Evolutionary conservation across 2,113 vertebrate genomes (phyloP).

Genomic region (Hemicordylus capensis): DNA sequence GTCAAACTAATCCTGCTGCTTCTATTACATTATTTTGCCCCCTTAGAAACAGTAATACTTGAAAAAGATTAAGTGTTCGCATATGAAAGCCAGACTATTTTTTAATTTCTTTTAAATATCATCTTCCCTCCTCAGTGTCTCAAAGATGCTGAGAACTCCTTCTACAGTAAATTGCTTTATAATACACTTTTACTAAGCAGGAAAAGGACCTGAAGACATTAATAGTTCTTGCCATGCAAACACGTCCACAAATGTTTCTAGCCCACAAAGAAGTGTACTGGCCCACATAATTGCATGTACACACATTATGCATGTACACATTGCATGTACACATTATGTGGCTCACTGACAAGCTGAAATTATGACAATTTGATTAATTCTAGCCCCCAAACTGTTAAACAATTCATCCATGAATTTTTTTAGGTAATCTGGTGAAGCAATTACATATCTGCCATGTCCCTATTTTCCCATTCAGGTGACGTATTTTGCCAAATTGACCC

Average conservation of each 20-base stretch:
- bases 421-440: too few relatives aligned
- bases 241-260: slow-evolving; percentile 21
- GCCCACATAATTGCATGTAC: too few relatives aligned
- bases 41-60: slow-evolving; percentile 51
- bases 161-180: slow-evolving; percentile 57
- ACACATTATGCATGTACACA: too few relatives aligned
- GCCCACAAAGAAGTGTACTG: too few relatives aligned
- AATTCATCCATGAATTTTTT: too few relatives aligned
- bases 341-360: too few relatives aligned
- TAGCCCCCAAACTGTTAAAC: too few relatives aligned
- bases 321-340: too few relatives aligned
- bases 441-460: too few relatives aligned
- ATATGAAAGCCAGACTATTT: slow-evolving; percentile 50
- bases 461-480: too few relatives aligned
- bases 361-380: too few relatives aligned
- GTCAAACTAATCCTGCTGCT: slow-evolving; percentile 50
- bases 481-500: background rate
- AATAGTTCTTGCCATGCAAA: background rate
- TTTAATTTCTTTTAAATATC: slow-evolving; percentile 70
- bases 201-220: slow-evolving; percentile 1
- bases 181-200: slow-evolving; percentile 51
- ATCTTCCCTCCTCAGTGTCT: slow-evolving; percentile 54
- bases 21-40: slow-evolving; percentile 58
- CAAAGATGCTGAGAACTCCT: slow-evolving; percentile 44
- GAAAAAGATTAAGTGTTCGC: slow-evolving; percentile 62